Evolutionary conservation across 2,113 vertebrate species (phyloP), one percentile per base, ranked within the genome.

Genomic region (Aegotheles bennettii): DNA sequence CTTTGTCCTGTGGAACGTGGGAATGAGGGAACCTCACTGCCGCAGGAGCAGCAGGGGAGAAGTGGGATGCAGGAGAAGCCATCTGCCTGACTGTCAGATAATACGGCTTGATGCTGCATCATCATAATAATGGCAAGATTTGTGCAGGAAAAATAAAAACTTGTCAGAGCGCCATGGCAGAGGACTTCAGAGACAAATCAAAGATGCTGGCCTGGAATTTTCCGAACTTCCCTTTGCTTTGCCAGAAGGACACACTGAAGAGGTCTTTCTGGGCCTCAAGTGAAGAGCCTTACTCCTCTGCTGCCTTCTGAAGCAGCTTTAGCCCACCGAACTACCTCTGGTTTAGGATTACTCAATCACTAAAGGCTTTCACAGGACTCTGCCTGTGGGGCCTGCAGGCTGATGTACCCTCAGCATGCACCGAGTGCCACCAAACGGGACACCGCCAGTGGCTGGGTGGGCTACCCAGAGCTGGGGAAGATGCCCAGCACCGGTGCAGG

Each of bases 401-500:
- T 3, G 26, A 4, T 1, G 38, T 8, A 12, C 38, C 31, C 43
- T 31, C 53, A 16, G 42, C 10, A 0, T 6, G 50, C 25, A 4
- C 21, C 3, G 0, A 8, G 38, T 13, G 45, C 14, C 80, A 5
- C 33, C 0, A 0, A 9, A 6, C 17, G 0, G 5, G 60, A 4
- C 1, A 0, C 33, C 25, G 6, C 29, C 14, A 75, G 4, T 0
- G 1, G 45, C 53, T 6, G 29, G 15, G 29, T 20, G 54, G 17
- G 9, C 17, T 7, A 13, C 1, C 19, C 47, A 7, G 56, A 9
- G 9, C 13, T 9, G 7, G 16, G n/a, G 5, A 7, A 35, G 19
- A 7, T 0, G 0, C n/a, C 36, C 20, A 10, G 16, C 23, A 6
- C 13, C 12, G 0, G 0, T 3, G 23, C 4, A 42, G 76, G 45